Evolutionary conservation across 1,140 invertebrate genomes (phyloP), one percentile per base, ranked within the genome.

Genomic region (Calliopsis andreniformis): DNA sequence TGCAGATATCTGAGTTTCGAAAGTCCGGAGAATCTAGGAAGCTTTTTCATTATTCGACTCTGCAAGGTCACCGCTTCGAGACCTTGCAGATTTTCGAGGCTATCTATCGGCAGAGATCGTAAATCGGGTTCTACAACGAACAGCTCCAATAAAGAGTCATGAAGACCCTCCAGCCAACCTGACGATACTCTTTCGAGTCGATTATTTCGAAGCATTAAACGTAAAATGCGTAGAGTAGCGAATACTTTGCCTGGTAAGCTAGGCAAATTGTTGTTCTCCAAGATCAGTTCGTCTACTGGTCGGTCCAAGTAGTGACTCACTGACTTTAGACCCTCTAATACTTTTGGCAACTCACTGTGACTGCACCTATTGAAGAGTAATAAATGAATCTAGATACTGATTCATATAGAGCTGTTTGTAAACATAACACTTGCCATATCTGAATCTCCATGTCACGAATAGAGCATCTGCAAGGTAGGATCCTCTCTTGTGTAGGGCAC

Each of bases 181-280:
- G 95, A 94, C 0, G 96, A 96, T 6, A 98, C 94, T 55, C 96
- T 93, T 87, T 97, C 96, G 6, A 98, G 90, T 25, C 95, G 94
- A 90, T 98, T 98, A 84, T 97, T 95, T 3, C 96, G 92, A 59
- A 98, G 85, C 95, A 97, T 97, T 18, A 97, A 86, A 43, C 96
- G 92, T n/a, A 96, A 89, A 18, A 97, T 95, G 85, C 95, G 94
- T 23, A 97, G 87, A 78, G 94, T 94, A 51, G 95, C 94, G 87
- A 97, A 97, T 23, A 95, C 94, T 79, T 95, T 94, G 20, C 96
- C 96, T 4, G 96, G 96, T 20, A 97, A 82, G 4, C 96, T 95
- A 2, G 96, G 96, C 49, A 97, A 88, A 82, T 96, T 95, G 88
- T 97, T 97, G 82, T 97, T 97, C 91, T 97, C 97, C 75, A 97